A percentile compares a stretch with the other conserved stretches of the same genome.
phyloP scores from a whole-genome alignment of 1,140 invertebrate species.

The Palaemon carinicauda region DNA sequence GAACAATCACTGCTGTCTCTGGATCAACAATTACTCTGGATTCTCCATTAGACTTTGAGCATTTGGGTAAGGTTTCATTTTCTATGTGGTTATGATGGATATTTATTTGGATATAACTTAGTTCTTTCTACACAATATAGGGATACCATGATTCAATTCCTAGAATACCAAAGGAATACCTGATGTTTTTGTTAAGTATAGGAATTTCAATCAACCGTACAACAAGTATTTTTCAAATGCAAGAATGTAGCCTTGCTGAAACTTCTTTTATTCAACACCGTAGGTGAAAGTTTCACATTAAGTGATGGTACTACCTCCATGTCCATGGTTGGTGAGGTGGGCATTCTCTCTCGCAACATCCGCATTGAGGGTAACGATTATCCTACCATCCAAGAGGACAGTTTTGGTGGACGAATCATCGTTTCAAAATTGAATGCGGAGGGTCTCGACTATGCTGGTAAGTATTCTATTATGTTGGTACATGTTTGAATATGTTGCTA shows the following conservation, averaged over 20 bases:
- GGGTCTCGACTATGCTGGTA: constrained; percentile 6
- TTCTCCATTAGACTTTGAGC: not conserved
- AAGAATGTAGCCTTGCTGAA: no score
- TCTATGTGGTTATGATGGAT: no score
- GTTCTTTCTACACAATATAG: not conserved
- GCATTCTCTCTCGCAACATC: constrained; percentile 49
- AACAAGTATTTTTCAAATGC: no score
- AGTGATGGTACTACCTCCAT: not conserved
- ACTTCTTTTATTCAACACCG: no score
- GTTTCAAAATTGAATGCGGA: constrained; percentile 29
- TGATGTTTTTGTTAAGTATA: not conserved
- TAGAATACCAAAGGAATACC: no score
- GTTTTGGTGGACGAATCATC: constrained; percentile 47
- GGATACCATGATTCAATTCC: not conserved
- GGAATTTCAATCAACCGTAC: not conserved
- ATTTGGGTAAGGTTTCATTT: constrained; percentile 19
- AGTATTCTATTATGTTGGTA: not conserved
- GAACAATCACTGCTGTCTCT: constrained; percentile 2
- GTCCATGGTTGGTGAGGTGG: constrained; percentile 45
- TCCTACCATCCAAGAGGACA: constrained; percentile 15
- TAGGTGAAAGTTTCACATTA: constrained; percentile 23
- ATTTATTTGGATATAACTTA: not conserved
- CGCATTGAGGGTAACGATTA: constrained; percentile 47
- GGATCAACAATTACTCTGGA: constrained; percentile 35
- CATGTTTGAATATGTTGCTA: no score